These are phyloP conservation scores for Acanthosoma haemorrhoidale DNA, from an alignment of 2,888 invertebrate species.

Conservation along the genomic window DNA sequence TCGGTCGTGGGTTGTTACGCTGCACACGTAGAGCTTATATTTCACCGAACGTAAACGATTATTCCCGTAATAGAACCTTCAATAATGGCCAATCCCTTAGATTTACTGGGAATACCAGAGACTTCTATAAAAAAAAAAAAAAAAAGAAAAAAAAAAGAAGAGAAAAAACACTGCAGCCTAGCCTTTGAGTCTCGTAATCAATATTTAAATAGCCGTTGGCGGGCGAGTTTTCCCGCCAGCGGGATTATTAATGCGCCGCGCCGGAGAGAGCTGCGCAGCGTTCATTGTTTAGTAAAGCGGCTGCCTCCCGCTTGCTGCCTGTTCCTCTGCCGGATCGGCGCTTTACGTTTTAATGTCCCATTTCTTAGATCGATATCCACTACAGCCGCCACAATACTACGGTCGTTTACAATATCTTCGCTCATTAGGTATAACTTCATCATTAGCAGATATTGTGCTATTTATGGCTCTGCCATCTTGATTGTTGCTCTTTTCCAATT, in stretches of 20 bases:
- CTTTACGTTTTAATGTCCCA: slow-evolving; percentile 1
- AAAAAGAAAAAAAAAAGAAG: neutral
- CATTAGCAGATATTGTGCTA: neutral
- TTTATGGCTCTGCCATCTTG: neutral
- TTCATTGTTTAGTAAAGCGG: slow-evolving; percentile 10
- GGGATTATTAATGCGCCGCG: neutral
- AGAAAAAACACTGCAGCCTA: neutral
- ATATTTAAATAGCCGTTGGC: slow-evolving; percentile 5
- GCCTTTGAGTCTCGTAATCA: neutral
- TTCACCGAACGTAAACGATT: too few relatives aligned
- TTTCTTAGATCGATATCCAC: neutral
- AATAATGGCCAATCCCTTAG: neutral
- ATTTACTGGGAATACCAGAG: neutral
- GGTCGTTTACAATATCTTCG: neutral
- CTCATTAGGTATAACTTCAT: neutral
- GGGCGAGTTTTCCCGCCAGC: neutral
- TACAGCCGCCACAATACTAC: neutral
- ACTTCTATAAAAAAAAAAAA: neutral
- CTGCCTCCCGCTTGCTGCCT: too few relatives aligned
- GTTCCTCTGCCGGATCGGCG: neutral
- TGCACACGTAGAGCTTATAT: too few relatives aligned
- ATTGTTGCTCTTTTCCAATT: neutral
- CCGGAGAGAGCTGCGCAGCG: neutral
- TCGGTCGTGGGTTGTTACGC: too few relatives aligned
- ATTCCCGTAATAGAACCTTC: neutral